Base-by-base conservation (phyloP, 1,140 invertebrate species). In the Ceratitis capitata region DNA sequence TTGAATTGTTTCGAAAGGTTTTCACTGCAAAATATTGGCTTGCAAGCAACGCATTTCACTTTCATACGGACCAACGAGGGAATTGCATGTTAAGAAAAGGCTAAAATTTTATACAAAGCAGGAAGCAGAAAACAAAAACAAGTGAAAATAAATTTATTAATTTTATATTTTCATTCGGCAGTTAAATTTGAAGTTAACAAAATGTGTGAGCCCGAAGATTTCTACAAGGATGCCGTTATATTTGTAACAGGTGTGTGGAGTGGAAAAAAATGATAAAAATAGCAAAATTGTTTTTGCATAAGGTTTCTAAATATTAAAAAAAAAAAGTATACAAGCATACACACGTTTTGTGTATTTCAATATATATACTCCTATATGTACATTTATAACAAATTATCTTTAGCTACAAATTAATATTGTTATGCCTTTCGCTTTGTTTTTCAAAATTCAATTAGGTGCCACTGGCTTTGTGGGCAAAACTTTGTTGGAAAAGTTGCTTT, bases 401-500 rank as follows among this genome's bases (percentile, higher is more conserved):
- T 47, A 47, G 5, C 12, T 47, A 23, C 7, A 7, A 3, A 23
- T 23, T 84, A 4, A 42, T 84, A 1, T 78, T 82, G 16, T 82
- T 26, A 78, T 74, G 2, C 3, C 10, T 64, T 32, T 61, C 16
- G 9, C 56, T 5, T 61, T 84, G 10, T 39, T 35, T 61, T 42
- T 42, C 7, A 4, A 16, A 45, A 7, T 61, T 64, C 10, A 23
- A 14, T 6, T 61, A 89, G 90, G 90, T 14, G 90, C 90, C 64
- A 91, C 90, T 74, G 90, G 90, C 14, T 95, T 95, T 88, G 89
- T 92, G 84, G 95, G 95, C 14, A 96, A 96, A 91, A 94, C 95
- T 2, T 89, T 96, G 82, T 90, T 96, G 83, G 95, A 96, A 89
- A 96, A 96, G 90, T 89, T 96, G 42, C 92, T 96, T 29, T 92